Percentiles rank a stretch among this genome's conserved stretches.
These are phyloP conservation scores for Agriopis aurantiaria DNA, from an alignment of 2,888 invertebrate genomes.

Conservation along the genomic window DNA sequence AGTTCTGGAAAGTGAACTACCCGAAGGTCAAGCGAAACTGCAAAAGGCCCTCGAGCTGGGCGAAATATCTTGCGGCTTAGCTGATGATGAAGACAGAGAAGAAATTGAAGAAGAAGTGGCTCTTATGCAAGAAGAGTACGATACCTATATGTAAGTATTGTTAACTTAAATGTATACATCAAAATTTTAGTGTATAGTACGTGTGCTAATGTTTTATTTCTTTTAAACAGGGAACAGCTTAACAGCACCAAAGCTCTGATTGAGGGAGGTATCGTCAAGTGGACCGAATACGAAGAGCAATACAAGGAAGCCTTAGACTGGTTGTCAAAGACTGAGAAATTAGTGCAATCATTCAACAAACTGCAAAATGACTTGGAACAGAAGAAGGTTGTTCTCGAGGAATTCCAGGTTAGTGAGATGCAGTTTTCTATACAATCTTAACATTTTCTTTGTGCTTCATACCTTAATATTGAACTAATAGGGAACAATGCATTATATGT, in stretches of 20 bases:
- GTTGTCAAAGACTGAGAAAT: slow-evolving; percentile 94
- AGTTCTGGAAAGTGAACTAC: slow-evolving; percentile 93
- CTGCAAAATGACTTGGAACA: slow-evolving; percentile 95
- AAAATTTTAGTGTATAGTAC: slow-evolving; percentile 11
- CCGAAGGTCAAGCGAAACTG: slow-evolving; percentile 93
- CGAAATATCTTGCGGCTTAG: slow-evolving; percentile 93
- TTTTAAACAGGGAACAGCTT: slow-evolving; percentile 88
- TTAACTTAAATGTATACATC: not conserved
- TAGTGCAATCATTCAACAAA: slow-evolving; percentile 96
- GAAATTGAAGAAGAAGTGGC: slow-evolving; percentile 97
- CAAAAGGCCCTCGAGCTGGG: slow-evolving; percentile 94
- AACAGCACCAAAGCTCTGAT: slow-evolving; percentile 92
- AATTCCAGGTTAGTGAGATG: slow-evolving; percentile 89
- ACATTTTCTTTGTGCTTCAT: not conserved
- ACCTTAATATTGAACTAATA: not conserved
- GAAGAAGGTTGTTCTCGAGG: slow-evolving; percentile 95
- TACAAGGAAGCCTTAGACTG: slow-evolving; percentile 96
- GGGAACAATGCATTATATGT: not conserved
- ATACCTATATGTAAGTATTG: slow-evolving; percentile 90
- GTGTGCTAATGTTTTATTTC: slow-evolving; percentile 8
- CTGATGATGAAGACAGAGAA: slow-evolving; percentile 94
- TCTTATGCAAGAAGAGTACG: slow-evolving; percentile 95
- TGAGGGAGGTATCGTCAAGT: slow-evolving; percentile 96
- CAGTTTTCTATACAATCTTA: not conserved
- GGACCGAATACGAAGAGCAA: slow-evolving; percentile 97